phyloP scores from a whole-genome alignment of 2,797 vertebrate species.

The Acanthis flammea region DNA sequence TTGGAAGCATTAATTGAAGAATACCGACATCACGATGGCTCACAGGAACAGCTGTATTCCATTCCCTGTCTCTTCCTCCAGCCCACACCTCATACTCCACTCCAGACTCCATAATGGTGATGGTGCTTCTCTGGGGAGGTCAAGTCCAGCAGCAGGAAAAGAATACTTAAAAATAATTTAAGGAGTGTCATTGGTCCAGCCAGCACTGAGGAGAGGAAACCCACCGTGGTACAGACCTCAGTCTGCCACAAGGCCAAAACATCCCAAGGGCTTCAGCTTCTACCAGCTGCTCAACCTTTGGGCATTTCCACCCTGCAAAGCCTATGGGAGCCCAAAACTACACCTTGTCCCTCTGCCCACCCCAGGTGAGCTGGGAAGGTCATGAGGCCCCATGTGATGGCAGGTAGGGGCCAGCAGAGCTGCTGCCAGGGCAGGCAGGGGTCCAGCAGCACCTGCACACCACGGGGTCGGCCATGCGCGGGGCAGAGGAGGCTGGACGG shows the following conservation, averaged over 20 bases:
- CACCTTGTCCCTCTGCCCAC: fast-evolving
- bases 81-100: neutral
- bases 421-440: neutral
- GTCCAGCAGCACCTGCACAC: neutral
- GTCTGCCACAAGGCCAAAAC: neutral
- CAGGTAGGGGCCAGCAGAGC: neutral
- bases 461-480: fast-evolving
- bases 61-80: neutral
- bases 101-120: neutral
- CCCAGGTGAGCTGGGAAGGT: neutral
- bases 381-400: fast-evolving
- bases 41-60: neutral
- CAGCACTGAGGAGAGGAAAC: neutral
- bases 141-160: neutral
- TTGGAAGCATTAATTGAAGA: neutral
- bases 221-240: fast-evolving
- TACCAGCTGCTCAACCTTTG: neutral
- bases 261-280: neutral
- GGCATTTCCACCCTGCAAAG: neutral
- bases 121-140: neutral
- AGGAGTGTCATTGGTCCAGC: neutral
- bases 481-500: neutral
- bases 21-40: neutral
- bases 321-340: fast-evolving
- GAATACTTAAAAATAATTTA: neutral